A percentile compares a stretch with the other conserved stretches of the same genome.
These are phyloP conservation scores for Nemapogon koenigi DNA, from an alignment of 2,888 invertebrate genomes.

Conservation along the genomic window DNA sequence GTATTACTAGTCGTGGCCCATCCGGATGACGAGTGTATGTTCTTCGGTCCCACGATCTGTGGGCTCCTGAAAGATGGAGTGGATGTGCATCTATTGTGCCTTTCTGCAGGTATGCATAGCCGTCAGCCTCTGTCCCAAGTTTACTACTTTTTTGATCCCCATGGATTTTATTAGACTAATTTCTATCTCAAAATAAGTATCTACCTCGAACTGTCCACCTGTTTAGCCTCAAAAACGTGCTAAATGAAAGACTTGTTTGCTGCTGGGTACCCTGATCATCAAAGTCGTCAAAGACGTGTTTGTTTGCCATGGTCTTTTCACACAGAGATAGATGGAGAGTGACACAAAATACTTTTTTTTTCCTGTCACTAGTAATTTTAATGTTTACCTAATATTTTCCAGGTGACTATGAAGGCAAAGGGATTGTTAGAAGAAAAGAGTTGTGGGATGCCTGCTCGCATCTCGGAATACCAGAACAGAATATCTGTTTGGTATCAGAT, in stretches of 20 bases:
- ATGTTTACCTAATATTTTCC: constrained; percentile 18
- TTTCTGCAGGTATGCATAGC: constrained; percentile 76
- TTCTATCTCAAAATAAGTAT: too few relatives aligned
- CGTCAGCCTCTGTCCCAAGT: constrained; percentile 1
- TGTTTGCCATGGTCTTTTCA: too few relatives aligned
- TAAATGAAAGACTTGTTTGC: too few relatives aligned
- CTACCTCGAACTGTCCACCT: too few relatives aligned
- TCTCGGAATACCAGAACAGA: constrained; percentile 79
- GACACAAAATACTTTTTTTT: too few relatives aligned
- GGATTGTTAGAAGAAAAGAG: constrained; percentile 73
- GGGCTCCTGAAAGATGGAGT: constrained; percentile 70
- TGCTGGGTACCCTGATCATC: too few relatives aligned
- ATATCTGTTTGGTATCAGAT: constrained; percentile 75
- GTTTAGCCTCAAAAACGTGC: too few relatives aligned
- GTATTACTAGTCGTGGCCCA: constrained; percentile 90
- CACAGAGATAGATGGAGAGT: too few relatives aligned
- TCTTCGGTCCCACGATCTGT: constrained; percentile 91
- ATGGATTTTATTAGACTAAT: too few relatives aligned
- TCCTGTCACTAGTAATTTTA: too few relatives aligned
- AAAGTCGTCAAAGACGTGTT: too few relatives aligned
- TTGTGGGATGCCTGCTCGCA: constrained; percentile 80
- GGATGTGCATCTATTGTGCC: constrained; percentile 81
- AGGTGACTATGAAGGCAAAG: constrained; percentile 74
- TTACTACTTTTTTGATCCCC: too few relatives aligned
- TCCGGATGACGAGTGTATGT: constrained; percentile 99